phyloP scores from a whole-genome alignment of 2,797 vertebrate species.

The Cryptoprocta ferox region DNA sequence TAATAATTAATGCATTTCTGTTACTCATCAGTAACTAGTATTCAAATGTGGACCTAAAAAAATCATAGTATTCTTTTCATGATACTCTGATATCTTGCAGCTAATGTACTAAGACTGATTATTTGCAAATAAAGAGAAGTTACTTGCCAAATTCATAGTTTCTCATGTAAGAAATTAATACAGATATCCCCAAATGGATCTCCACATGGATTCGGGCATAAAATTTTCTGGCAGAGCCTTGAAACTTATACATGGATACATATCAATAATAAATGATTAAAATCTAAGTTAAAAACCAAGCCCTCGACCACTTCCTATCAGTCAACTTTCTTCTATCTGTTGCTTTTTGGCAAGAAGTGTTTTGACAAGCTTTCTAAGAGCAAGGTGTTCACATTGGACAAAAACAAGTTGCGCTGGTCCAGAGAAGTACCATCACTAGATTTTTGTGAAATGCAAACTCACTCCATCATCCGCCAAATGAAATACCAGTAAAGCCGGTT shows the following conservation, averaged over 20 bases:
- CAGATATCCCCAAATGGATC: background rate
- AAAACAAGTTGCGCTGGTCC: background rate
- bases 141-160: background rate
- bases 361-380: background rate
- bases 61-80: background rate
- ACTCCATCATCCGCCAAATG: background rate
- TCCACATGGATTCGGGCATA: background rate
- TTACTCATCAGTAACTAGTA: background rate
- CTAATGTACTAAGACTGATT: background rate
- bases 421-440: background rate
- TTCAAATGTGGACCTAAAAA: background rate
- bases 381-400: background rate
- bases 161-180: background rate
- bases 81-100: background rate
- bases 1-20: constrained; percentile 30
- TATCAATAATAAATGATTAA: background rate
- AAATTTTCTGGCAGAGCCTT: background rate
- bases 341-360: background rate
- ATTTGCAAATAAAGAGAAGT: background rate
- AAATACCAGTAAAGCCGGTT: background rate
- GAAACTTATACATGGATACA: background rate
- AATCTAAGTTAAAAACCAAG: constrained; percentile 41
- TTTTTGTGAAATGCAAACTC: constrained; percentile 7
- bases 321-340: background rate
- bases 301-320: background rate